Base-by-base conservation (phyloP, 2,113 vertebrate genomes). In the Vulpes ferrilata region DNA sequence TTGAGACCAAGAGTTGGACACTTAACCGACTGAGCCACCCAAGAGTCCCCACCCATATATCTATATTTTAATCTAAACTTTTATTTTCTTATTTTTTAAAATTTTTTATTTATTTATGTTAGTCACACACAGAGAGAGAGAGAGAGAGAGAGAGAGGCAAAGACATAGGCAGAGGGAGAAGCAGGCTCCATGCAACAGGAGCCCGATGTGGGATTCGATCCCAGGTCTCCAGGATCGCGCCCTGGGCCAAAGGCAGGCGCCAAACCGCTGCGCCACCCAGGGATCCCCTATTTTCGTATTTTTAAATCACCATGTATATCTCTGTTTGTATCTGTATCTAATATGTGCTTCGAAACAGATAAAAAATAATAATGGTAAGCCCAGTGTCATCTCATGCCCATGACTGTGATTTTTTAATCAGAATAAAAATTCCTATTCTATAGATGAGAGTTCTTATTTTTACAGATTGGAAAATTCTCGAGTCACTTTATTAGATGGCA, bases 381-480 rank as follows among this genome's bases (percentile, higher is more conserved):
- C 51, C n/a, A n/a, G 0, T 55, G 15, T 19, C 12, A 59, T 51
- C 22, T 5, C 2, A 53, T 79, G 3, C 4, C 16, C 53, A 67
- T 32, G n/a, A 90, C 17, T 74, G 2, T 65, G 38, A 89, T 86
- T 79, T 78, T 87, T 71, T 55, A 65, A 86, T 83, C 27, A 92
- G 65, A 96, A 89, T 38, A 22, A 92, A 93, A 90, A 88, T 38
- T 89, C 38, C 7, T 79, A 59, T 15, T 82, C 35, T 60, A 69
- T 22, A 65, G 60, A 48, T n/a, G n/a, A 67, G 53, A 92, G 64
- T 69, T 95, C 12, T 90, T 16, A 53, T 79, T 55, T 74, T 79
- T 69, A 32, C 17, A 79, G 16, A 71, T 35, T 94, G 67, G 19
- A 92, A 93, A 91, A 57, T 2, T 30, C 55, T 91, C 60, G 22